Evolutionary conservation across 2,113 vertebrate species (phyloP), one percentile per base, ranked within the genome.

Genomic region (Ageneiosus marmoratus): DNA sequence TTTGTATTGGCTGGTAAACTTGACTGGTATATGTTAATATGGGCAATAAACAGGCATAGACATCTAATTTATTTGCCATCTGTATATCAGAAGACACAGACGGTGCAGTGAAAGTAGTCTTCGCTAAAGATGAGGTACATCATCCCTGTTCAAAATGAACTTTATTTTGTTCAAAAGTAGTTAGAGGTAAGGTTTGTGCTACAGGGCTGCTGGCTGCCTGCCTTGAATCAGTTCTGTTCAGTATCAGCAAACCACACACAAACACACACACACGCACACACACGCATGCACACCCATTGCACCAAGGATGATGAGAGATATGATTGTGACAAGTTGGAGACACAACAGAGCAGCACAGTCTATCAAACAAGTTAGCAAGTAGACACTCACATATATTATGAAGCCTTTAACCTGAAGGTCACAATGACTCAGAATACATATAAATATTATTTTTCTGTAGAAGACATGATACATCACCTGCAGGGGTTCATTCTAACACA

Each of bases 181-280:
- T 78, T 85, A 56, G 75, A 32, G 13, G 34, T 12, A 46, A 24
- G 73, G 69, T 79, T 29, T 86, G 72, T 29, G 56, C 44, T 77
- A 22, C n/a, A 60, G 34, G 2, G 44, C 74, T 77, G 51, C 79
- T 80, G 79, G 82, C 83, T 84, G 69, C 8, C 63, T 85, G 83
- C 82, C 44, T 69, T 60, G 56, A 51, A 60, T 87, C 84, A 72
- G 81, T 82, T 50, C 81, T 87, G 87, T 62, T 88, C 83, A 85
- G 65, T 75, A 83, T 89, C 88, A 86, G 48, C 60, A 32, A 37
- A 46, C 73, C 70, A 18, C 51, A 73, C 77, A 69, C 77, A 24
- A 56, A 27, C 56, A 70, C 69, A 80, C 60, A 73, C 72, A 56
- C 80, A 79, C 65, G 60, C 41, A 65, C 48, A 79, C 62, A 51